Evolutionary conservation across 1,140 invertebrate genomes (phyloP).

Genomic region (Dendrolimus punctatus): DNA sequence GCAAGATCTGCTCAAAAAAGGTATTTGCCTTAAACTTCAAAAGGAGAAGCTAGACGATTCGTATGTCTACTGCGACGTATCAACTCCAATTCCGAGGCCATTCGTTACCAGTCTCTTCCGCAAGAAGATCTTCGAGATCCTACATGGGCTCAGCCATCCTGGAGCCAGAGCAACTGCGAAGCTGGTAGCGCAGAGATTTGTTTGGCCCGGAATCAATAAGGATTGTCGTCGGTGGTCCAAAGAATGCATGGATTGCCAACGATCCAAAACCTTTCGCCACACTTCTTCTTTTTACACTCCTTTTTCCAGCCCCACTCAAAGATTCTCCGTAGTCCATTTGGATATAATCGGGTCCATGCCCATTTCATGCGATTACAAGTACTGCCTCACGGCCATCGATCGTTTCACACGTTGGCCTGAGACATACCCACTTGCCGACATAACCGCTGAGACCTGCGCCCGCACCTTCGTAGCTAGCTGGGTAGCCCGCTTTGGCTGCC

Average conservation of each 20-base stretch:
- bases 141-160: conserved; percentile 16
- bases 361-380: conserved; percentile 17
- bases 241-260: conserved; percentile 32
- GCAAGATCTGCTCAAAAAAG: neutral
- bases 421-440: neutral
- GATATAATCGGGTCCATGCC: conserved; percentile 40
- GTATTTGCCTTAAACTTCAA: neutral
- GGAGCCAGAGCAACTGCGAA: conserved; percentile 19
- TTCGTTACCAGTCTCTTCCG: neutral
- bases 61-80: conserved; percentile 3
- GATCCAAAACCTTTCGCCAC: conserved; percentile 6
- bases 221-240: conserved; percentile 27
- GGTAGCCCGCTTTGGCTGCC: conserved; percentile 4
- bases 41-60: neutral
- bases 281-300: neutral
- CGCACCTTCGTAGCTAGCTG: neutral
- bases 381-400: conserved; percentile 1
- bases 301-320: neutral
- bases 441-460: conserved; percentile 1
- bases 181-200: conserved; percentile 28
- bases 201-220: conserved; percentile 47
- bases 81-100: neutral
- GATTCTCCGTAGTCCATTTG: conserved; percentile 19
- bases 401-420: conserved; percentile 1
- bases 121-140: neutral